These are phyloP conservation scores for Pseudorhombus dupliciocellatus DNA, from an alignment of 2,113 vertebrate genomes.

Conservation along the genomic window DNA sequence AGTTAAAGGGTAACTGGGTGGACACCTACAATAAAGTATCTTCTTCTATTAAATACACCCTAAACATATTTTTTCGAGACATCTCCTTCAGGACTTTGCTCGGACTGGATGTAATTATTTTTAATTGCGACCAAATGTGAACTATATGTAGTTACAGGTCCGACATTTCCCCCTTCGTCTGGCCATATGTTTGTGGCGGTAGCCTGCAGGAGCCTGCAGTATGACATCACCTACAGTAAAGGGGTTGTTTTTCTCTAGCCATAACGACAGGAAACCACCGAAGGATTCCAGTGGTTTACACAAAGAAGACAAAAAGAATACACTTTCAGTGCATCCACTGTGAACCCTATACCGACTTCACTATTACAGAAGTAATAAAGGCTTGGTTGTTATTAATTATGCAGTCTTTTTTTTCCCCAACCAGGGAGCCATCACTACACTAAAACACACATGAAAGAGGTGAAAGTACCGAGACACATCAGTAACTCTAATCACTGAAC, in stretches of 20 bases:
- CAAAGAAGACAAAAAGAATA: conserved; percentile 23
- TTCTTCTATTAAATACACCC: conserved; percentile 17
- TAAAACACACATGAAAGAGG: background rate
- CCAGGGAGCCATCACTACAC: background rate
- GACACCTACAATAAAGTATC: background rate
- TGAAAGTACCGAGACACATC: no score
- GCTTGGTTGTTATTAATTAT: background rate
- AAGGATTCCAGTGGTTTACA: conserved; percentile 40
- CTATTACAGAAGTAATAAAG: background rate
- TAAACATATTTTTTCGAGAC: background rate
- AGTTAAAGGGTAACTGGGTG: background rate
- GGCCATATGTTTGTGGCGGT: conserved; percentile 58
- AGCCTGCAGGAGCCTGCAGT: conserved; percentile 42
- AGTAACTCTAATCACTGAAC: background rate
- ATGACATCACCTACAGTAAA: conserved; percentile 53
- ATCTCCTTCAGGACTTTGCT: conserved; percentile 16
- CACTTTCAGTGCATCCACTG: background rate
- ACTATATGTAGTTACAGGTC: conserved; percentile 31
- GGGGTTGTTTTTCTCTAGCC: conserved; percentile 48
- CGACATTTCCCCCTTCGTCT: conserved; percentile 31
- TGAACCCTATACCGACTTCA: background rate
- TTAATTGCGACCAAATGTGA: conserved; percentile 43
- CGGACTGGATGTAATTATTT: conserved; percentile 17
- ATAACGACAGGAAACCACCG: conserved; percentile 50
- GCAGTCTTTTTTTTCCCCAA: background rate